Percentiles rank a stretch among this genome's conserved stretches.
These are phyloP conservation scores for Priocnemis perturbator DNA, from an alignment of 2,888 invertebrate species.

Conservation along the genomic window DNA sequence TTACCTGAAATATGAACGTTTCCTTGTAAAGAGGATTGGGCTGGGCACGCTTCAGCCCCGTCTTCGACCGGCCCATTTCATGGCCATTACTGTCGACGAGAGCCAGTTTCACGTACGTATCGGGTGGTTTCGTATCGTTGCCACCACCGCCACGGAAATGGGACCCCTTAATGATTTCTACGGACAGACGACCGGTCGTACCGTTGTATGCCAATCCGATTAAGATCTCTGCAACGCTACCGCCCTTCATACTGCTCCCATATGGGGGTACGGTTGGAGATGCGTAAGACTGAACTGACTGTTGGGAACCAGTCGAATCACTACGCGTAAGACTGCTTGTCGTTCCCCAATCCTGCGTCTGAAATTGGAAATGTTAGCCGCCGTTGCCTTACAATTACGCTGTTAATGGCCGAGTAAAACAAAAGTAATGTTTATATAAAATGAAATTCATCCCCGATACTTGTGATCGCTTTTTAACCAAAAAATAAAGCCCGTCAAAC, in stretches of 20 bases:
- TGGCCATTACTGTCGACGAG: constrained; percentile 94
- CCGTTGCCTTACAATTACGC: no score
- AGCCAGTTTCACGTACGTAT: constrained; percentile 95
- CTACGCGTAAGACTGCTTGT: constrained; percentile 84
- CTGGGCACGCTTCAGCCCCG: constrained; percentile 92
- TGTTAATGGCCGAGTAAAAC: no score
- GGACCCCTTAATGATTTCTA: constrained; percentile 90
- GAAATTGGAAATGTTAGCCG: neutral
- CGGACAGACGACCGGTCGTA: constrained; percentile 93
- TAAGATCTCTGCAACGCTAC: constrained; percentile 93
- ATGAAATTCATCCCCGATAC: no score
- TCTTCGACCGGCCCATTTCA: constrained; percentile 95
- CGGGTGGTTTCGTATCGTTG: constrained; percentile 82
- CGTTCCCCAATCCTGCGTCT: constrained; percentile 71
- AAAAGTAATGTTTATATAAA: no score
- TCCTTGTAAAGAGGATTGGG: constrained; percentile 97
- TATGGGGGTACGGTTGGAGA: constrained; percentile 71
- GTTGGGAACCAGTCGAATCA: constrained; percentile 95
- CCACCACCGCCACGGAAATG: constrained; percentile 78
- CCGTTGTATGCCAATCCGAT: constrained; percentile 94
- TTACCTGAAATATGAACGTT: constrained; percentile 95
- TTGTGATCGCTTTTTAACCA: no score
- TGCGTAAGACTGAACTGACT: constrained; percentile 81
- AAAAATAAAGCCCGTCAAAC: no score
- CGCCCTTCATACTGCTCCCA: constrained; percentile 82